Evolutionary conservation across 1,140 invertebrate species (phyloP), one percentile per base, ranked within the genome.

Genomic region (Pogonognathellus flavescens): DNA sequence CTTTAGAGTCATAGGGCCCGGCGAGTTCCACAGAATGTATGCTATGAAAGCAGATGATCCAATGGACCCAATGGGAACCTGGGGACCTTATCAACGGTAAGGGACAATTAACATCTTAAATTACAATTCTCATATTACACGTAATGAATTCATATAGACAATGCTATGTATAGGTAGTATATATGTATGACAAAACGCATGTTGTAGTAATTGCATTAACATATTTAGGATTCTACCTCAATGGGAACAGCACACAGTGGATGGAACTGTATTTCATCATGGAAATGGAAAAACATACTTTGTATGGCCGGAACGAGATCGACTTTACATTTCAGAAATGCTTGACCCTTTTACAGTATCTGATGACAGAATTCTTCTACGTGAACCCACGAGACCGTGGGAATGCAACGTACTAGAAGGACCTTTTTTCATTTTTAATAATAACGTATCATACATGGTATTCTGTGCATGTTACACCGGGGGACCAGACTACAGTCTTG

Each of bases 391-490:
- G 0, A 4, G 60, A 9, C 18, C 22, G 1, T 84, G 62, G 83
- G 83, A 25, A 20, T 50, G 70, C 16, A 72, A 66, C 55, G 70
- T 84, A 10, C 20, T 20, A 7, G 86, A 87, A 60, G 86, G 86
- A 2, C 86, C 86, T 9, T 87, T 84, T 25, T 31, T 87, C 2
- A 76, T 87, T 55, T 49, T 82, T n/a, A 87, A 84, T n/a, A 52
- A 41, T 1, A 72, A 72, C 66, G 41, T 84, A 1, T 76, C 83
- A 7, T 87, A 76, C 31, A 16, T 87, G 50, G 59, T 84, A 2
- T 87, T 87, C 55, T 87, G 83, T 20, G 86, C 52, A 22, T 87
- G 83, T 7, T 76, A 57, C 20, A 87, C 86, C 25, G 80, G 81
- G 7, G 82, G 49, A 13, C 84, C 84, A 49, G 49, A 85, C 50